These are phyloP conservation scores for Hirudinaria manillensis DNA, from an alignment of 2,888 invertebrate species.

Conservation along the genomic window DNA sequence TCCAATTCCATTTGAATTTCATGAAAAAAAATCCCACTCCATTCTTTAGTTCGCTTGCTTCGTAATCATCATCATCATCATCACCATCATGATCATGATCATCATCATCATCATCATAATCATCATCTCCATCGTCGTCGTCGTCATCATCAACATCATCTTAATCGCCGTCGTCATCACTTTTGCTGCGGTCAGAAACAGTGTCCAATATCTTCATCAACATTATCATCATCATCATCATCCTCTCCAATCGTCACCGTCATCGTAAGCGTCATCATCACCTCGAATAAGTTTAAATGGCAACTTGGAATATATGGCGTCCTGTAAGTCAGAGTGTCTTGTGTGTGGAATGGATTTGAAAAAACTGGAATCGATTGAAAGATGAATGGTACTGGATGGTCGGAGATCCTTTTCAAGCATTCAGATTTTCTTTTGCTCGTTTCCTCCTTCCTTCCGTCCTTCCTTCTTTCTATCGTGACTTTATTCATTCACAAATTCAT, in stretches of 20 bases:
- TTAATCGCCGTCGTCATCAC: too few relatives aligned
- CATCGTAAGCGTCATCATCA: too few relatives aligned
- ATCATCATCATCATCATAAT: not conserved
- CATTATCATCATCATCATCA: not conserved
- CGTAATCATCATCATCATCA: constrained; percentile 16
- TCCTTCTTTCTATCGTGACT: constrained; percentile 17
- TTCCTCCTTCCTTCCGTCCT: not conserved
- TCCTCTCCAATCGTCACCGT: not conserved
- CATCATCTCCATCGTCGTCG: not conserved
- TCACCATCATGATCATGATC: not conserved
- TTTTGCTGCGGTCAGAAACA: too few relatives aligned
- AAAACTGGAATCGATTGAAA: too few relatives aligned
- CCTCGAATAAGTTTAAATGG: too few relatives aligned
- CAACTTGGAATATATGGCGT: too few relatives aligned
- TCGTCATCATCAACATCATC: not conserved
- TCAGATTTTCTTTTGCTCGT: not conserved
- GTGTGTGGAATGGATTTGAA: too few relatives aligned
- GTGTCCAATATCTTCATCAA: not conserved
- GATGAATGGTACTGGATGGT: too few relatives aligned
- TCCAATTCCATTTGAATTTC: too few relatives aligned
- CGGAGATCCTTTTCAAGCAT: not conserved
- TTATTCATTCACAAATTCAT: constrained; percentile 20
- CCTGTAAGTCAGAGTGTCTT: too few relatives aligned
- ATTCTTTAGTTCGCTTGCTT: not conserved
- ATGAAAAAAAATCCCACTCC: too few relatives aligned